Evolutionary conservation across 2,113 vertebrate genomes (phyloP).

Genomic region (Hippocampus zosterae): DNA sequence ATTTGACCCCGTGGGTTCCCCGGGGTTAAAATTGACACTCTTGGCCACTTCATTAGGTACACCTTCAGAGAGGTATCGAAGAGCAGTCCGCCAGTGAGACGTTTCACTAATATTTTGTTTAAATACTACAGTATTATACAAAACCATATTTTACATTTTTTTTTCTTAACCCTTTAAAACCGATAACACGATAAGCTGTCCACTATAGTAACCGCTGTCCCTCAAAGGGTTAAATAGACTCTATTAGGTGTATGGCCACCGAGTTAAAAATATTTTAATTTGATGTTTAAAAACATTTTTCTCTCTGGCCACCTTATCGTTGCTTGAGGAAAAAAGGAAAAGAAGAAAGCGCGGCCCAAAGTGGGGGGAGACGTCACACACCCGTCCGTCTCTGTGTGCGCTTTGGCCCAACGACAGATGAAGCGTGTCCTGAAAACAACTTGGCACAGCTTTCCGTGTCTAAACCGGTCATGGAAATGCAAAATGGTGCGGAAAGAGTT

Average conservation of each 20-base stretch:
- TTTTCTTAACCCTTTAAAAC: too few species aligned
- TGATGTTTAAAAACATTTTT: background rate
- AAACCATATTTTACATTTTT: background rate
- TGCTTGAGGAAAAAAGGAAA: background rate
- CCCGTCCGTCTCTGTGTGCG: background rate
- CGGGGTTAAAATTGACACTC: too few species aligned
- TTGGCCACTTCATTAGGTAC: too few species aligned
- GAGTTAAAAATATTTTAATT: background rate
- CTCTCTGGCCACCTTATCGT: background rate
- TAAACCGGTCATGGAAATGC: constrained; percentile 10
- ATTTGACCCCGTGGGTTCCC: too few species aligned
- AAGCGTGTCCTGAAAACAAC: background rate
- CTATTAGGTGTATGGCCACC: background rate
- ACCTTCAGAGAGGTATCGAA: too few species aligned
- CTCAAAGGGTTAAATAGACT: background rate
- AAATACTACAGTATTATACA: background rate
- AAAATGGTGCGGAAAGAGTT: background rate
- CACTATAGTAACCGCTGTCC: too few species aligned
- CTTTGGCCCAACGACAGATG: background rate
- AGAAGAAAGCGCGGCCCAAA: background rate
- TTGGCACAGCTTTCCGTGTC: background rate
- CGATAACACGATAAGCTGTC: too few species aligned
- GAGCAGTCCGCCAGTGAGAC: too few species aligned
- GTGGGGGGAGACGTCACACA: background rate
- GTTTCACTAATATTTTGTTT: too few species aligned